Evolutionary conservation across 2,888 invertebrate species (phyloP).

Genomic region (Drosophila longiperda): DNA sequence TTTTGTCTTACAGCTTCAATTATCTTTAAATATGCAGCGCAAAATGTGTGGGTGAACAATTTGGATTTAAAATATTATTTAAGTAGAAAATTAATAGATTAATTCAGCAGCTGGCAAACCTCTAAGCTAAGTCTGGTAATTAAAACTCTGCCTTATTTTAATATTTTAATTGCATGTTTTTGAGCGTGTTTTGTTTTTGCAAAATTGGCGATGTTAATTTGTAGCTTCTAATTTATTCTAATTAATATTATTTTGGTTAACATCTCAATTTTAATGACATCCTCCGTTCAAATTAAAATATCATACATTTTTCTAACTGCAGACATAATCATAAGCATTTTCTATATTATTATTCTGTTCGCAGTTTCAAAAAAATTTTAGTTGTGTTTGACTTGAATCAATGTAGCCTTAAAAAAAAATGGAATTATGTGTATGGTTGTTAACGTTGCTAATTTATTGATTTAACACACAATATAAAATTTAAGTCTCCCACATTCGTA

Average conservation of each 20-base stretch:
- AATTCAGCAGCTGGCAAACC: neutral
- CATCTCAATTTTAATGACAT: neutral
- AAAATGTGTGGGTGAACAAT: neutral
- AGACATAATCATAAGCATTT: no score
- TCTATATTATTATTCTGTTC: neutral
- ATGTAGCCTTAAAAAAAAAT: neutral
- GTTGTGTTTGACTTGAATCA: neutral
- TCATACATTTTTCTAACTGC: neutral
- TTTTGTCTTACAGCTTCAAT: neutral
- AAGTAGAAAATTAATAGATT: neutral
- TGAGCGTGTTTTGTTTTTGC: neutral
- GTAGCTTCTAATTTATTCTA: no score
- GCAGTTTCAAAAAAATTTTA: neutral
- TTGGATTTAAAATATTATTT: neutral
- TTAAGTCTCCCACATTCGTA: constrained; percentile 1
- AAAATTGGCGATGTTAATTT: neutral
- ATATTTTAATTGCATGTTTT: neutral
- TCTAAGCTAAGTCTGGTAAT: neutral
- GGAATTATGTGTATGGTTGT: constrained; percentile 2
- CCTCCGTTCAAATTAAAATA: neutral
- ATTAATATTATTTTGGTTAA: neutral
- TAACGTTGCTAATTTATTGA: constrained; percentile 20
- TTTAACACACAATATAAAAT: constrained; percentile 22
- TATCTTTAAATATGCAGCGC: constrained; percentile 2
- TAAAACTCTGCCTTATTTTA: neutral